phyloP scores from a whole-genome alignment of 2,797 vertebrate genomes.

The Siniperca scherzeri region DNA sequence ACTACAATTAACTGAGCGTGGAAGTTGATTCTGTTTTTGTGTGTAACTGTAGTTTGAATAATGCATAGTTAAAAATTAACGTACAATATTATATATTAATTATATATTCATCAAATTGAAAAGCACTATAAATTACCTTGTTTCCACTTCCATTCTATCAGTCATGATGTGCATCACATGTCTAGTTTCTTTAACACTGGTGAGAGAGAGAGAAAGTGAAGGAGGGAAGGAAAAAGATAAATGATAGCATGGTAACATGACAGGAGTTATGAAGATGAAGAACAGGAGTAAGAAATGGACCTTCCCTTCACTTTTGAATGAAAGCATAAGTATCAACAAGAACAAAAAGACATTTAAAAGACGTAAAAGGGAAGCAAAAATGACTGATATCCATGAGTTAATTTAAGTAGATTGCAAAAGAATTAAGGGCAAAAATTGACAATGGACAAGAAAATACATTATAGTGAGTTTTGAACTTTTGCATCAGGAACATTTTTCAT shows the following conservation, averaged over 20 bases:
- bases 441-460: background rate
- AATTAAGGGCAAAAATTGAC: background rate
- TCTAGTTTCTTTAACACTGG: background rate
- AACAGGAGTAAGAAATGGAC: background rate
- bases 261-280: background rate
- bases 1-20: background rate
- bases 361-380: background rate
- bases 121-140: background rate
- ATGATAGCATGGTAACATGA: background rate
- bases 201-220: background rate
- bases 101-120: background rate
- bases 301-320: background rate
- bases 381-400: background rate
- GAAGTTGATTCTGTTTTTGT: background rate
- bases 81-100: background rate
- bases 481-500: background rate
- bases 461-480: background rate
- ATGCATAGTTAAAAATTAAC: background rate
- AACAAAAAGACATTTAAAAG: background rate
- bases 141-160: background rate
- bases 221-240: background rate
- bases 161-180: background rate
- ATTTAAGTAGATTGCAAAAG: background rate
- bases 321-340: background rate
- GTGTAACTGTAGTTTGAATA: background rate